Evolutionary conservation across 2,113 vertebrate species (phyloP).

Genomic region (Oncorhynchus masou): DNA sequence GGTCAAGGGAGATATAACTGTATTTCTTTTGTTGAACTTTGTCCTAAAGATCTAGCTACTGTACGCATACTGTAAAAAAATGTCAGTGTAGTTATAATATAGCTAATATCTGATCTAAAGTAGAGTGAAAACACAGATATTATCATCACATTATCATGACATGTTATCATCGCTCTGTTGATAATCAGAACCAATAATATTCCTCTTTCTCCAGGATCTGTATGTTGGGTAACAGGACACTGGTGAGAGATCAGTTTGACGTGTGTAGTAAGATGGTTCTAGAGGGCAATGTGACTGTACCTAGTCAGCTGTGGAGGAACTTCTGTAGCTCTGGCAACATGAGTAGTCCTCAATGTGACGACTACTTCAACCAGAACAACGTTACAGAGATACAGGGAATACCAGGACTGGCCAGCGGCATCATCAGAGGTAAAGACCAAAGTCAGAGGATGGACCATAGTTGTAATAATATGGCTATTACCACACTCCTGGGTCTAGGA

Average conservation of each 20-base stretch:
- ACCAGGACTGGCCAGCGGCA: constrained; percentile 87
- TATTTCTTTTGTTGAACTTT: not conserved
- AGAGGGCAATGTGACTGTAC: constrained; percentile 80
- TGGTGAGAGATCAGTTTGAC: constrained; percentile 88
- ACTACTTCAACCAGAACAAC: constrained; percentile 91
- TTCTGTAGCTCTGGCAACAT: constrained; percentile 87
- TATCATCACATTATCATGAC: not conserved
- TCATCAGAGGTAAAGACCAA: constrained; percentile 81
- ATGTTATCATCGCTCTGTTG: too few species aligned
- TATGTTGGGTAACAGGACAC: constrained; percentile 94
- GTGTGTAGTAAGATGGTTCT: constrained; percentile 84
- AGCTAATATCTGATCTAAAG: not conserved
- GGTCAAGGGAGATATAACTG: not conserved
- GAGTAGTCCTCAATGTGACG: constrained; percentile 83
- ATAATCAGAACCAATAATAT: too few species aligned
- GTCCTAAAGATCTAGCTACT: not conserved
- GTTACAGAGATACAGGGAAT: constrained; percentile 91
- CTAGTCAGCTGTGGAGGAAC: constrained; percentile 80
- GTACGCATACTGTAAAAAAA: not conserved
- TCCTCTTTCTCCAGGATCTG: constrained; percentile 79
- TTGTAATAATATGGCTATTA: too few species aligned
- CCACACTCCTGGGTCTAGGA: too few species aligned
- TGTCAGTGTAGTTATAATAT: not conserved
- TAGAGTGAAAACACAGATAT: not conserved
- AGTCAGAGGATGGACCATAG: not conserved